Evolutionary conservation across 2,888 invertebrate species (phyloP).

Genomic region (Limenitis camilla): DNA sequence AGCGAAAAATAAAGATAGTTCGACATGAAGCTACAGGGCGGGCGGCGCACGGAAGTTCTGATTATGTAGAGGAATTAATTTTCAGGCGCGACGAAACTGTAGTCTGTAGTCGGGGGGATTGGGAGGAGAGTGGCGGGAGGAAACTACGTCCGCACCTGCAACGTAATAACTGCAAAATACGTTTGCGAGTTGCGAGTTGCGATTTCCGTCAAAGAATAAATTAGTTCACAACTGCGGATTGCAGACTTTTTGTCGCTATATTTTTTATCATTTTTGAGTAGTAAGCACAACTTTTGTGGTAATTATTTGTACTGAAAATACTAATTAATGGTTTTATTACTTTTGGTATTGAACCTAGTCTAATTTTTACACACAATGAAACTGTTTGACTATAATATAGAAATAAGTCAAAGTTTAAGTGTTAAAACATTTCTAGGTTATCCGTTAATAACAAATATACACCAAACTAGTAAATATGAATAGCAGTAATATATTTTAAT

Average conservation of each 20-base stretch:
- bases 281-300: background rate
- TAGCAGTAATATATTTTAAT: no score
- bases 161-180: conserved; percentile 56
- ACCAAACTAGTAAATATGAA: no score
- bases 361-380: no score
- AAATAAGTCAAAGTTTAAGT: no score
- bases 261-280: conserved; percentile 16
- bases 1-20: conserved; percentile 23
- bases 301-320: background rate
- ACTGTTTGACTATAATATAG: no score
- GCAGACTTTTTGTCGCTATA: conserved; percentile 15
- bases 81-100: conserved; percentile 70
- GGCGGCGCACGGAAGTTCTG: conserved; percentile 61
- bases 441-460: no score
- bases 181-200: conserved; percentile 36
- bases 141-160: conserved; percentile 67
- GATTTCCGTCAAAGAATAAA: conserved; percentile 27
- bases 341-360: no score
- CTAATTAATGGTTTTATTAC: background rate
- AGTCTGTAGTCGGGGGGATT: conserved; percentile 43
- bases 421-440: no score
- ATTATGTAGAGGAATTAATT: conserved; percentile 76
- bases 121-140: conserved; percentile 29
- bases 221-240: conserved; percentile 27
- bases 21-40: conserved; percentile 49